Percentiles rank a stretch among this genome's conserved stretches.
Conservation (phyloP, 2,113 vertebrate genomes). For the Ageneiosus marmoratus region DNA sequence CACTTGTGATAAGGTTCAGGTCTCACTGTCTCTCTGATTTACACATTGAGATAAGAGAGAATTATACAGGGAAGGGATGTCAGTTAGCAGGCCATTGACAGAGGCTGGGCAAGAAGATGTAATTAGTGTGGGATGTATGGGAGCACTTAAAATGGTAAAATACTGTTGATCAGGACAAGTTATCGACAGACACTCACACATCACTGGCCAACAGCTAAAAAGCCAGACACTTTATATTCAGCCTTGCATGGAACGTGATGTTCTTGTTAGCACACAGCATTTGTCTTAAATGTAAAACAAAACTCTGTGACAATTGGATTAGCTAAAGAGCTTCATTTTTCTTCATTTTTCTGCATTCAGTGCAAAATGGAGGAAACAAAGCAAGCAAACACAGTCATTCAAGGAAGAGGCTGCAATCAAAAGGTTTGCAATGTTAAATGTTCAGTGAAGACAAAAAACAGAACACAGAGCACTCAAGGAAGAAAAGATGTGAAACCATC, state of each 20-base stretch:
- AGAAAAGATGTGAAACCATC: neutral
- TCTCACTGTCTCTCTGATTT: slow-evolving; percentile 44
- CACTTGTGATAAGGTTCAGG: slow-evolving; percentile 25
- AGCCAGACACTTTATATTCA: slow-evolving; percentile 39
- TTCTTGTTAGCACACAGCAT: slow-evolving; percentile 35
- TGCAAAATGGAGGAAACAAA: neutral
- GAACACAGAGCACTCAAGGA: neutral
- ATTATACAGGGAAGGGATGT: slow-evolving; percentile 38
- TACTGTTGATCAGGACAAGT: slow-evolving; percentile 63
- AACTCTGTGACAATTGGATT: slow-evolving; percentile 32
- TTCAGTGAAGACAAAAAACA: neutral
- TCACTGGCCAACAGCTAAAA: slow-evolving; percentile 45
- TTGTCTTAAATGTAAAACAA: slow-evolving; percentile 46
- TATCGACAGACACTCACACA: slow-evolving; percentile 60
- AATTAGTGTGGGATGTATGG: slow-evolving; percentile 62
- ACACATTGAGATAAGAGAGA: slow-evolving; percentile 41
- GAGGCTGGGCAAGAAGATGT: slow-evolving; percentile 47
- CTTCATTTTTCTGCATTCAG: slow-evolving; percentile 7
- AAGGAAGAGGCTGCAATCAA: neutral
- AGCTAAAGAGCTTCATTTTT: slow-evolving; percentile 7
- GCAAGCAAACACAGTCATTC: neutral
- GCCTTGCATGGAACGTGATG: slow-evolving; percentile 23
- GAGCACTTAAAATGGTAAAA: slow-evolving; percentile 64
- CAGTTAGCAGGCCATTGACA: slow-evolving; percentile 48
- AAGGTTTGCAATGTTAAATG: neutral